Evolutionary conservation across 2,797 vertebrate species (phyloP).

Genomic region (Synaphobranchus kaupii): DNA sequence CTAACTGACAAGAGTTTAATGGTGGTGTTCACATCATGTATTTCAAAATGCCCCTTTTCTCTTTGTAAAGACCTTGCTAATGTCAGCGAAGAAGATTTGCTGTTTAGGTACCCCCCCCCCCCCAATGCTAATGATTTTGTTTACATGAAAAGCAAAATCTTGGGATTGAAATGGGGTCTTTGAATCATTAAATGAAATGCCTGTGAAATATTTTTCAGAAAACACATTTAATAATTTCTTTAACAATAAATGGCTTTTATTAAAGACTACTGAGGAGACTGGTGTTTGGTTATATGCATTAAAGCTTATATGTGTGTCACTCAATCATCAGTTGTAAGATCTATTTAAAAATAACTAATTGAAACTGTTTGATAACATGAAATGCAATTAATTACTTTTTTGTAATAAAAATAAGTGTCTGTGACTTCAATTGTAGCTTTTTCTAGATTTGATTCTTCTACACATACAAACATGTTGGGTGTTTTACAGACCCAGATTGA

Average conservation of each 20-base stretch:
- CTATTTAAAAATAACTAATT: neutral
- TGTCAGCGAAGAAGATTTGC: neutral
- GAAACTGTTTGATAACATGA: neutral
- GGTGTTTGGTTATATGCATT: neutral
- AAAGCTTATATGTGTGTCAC: neutral
- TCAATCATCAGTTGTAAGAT: neutral
- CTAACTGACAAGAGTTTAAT: neutral
- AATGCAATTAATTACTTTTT: neutral
- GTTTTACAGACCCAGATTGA: neutral
- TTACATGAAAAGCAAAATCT: neutral
- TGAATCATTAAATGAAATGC: no score
- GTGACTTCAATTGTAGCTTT: neutral
- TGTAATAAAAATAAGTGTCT: neutral
- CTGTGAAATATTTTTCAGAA: neutral
- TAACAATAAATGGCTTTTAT: neutral
- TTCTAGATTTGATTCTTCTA: neutral
- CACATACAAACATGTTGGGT: neutral
- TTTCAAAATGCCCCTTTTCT: neutral
- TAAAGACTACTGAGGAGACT: neutral
- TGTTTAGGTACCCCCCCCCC: neutral
- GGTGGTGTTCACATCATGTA: neutral
- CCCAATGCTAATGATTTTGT: neutral
- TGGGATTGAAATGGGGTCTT: neutral
- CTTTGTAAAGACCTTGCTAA: neutral
- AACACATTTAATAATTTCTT: neutral